Conservation (phyloP, 2,888 invertebrate genomes). For the Sphecodes monilicornis region DNA sequence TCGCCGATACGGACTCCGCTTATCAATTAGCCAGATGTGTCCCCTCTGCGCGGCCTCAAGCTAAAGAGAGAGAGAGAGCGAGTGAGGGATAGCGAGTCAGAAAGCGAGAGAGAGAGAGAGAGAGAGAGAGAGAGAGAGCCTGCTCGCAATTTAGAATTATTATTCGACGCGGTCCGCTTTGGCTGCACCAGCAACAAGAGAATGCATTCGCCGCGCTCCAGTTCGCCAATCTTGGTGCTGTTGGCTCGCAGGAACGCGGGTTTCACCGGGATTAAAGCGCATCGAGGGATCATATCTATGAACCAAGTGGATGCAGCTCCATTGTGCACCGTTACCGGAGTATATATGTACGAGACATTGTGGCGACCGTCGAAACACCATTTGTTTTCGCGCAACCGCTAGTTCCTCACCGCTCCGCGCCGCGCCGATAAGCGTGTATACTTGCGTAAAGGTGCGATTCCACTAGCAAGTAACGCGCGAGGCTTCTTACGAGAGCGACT, state of each 20-base stretch:
- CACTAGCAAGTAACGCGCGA: too few relatives aligned
- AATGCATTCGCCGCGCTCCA: constrained; percentile 61
- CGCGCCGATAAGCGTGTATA: neutral
- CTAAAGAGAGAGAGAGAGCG: neutral
- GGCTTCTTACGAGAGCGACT: too few relatives aligned
- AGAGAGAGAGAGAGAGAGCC: constrained; percentile 7
- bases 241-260: constrained; percentile 48
- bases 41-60: constrained; percentile 34
- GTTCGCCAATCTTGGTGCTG: constrained; percentile 39
- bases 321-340: constrained; percentile 52
- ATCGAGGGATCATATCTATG: constrained; percentile 70
- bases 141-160: constrained; percentile 65
- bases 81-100: neutral
- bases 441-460: too few relatives aligned
- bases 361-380: constrained; percentile 53
- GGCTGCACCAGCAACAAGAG: constrained; percentile 53
- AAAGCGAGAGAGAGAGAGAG: too few relatives aligned
- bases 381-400: constrained; percentile 64
- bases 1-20: neutral
- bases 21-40: constrained; percentile 49
- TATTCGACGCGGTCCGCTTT: constrained; percentile 50
- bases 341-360: constrained; percentile 59
- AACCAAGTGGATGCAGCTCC: constrained; percentile 56
- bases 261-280: constrained; percentile 70
- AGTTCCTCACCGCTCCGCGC: constrained; percentile 23